Percentiles rank a stretch among this genome's conserved stretches.
Evolutionary conservation across 2,113 vertebrate species (phyloP).

Genomic region (Leuciscus idus): DNA sequence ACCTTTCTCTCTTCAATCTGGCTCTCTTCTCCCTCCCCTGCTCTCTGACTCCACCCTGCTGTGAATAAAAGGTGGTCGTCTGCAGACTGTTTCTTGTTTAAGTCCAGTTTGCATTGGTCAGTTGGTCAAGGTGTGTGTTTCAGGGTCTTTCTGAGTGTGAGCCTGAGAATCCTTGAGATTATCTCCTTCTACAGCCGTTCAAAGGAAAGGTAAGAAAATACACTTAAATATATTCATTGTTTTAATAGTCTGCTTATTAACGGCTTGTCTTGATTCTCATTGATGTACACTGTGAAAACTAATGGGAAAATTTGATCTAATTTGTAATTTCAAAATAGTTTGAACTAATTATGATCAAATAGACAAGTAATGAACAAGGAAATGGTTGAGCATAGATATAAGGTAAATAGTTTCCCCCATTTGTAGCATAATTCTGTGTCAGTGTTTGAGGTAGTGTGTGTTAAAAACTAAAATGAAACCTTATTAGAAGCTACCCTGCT

Average conservation of each 20-base stretch:
- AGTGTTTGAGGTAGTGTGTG: not conserved
- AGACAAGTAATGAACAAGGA: not conserved
- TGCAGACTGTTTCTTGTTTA: constrained; percentile 46
- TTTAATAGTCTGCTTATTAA: not conserved
- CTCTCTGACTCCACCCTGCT: constrained; percentile 43
- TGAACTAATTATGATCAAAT: not conserved
- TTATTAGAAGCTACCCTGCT: not conserved
- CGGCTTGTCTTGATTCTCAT: not conserved
- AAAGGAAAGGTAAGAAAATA: constrained; percentile 28
- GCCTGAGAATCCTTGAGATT: constrained; percentile 37
- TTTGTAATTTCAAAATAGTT: too few relatives aligned
- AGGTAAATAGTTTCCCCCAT: not conserved
- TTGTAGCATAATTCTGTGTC: not conserved
- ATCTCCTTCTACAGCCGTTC: constrained; percentile 13
- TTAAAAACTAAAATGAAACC: not conserved
- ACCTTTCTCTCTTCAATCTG: not conserved
- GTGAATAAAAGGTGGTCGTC: constrained; percentile 53
- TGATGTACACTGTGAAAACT: not conserved
- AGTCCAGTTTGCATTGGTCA: constrained; percentile 35
- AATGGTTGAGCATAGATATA: not conserved
- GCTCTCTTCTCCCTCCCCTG: constrained; percentile 44
- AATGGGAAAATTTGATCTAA: not conserved
- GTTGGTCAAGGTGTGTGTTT: constrained; percentile 51
- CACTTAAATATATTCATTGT: not conserved
- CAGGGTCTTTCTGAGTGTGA: constrained; percentile 50